Evolutionary conservation across 1,140 invertebrate species (phyloP).

Genomic region (Pseudomyrmex pallidus): DNA sequence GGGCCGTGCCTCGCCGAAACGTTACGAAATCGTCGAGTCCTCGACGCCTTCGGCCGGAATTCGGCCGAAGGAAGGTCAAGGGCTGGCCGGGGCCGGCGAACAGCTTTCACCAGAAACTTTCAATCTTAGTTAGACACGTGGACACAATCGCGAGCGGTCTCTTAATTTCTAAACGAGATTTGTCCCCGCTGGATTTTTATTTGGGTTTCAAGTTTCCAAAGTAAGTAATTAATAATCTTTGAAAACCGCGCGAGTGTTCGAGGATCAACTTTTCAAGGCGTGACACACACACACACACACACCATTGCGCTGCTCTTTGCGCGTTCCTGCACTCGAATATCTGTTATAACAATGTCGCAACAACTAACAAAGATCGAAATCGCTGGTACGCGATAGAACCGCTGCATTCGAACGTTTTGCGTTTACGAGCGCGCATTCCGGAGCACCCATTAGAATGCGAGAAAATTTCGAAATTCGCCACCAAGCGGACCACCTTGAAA

Average conservation of each 20-base stretch:
- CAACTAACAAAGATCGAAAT: not conserved
- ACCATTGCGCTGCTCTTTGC: not conserved
- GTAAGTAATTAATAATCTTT: too few species aligned
- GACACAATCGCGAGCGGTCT: not conserved
- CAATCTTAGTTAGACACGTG: slow-evolving; percentile 21
- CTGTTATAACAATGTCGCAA: not conserved
- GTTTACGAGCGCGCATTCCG: slow-evolving; percentile 16
- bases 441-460: slow-evolving; percentile 18
- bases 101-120: slow-evolving; percentile 76
- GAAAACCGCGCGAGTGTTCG: too few species aligned
- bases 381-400: slow-evolving; percentile 16
- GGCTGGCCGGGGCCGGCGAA: slow-evolving; percentile 68
- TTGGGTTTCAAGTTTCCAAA: not conserved
- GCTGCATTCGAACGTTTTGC: slow-evolving; percentile 21
- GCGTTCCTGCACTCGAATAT: not conserved
- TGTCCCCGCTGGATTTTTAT: not conserved
- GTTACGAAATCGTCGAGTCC: slow-evolving; percentile 75
- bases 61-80: slow-evolving; percentile 83
- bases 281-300: too few species aligned
- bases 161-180: slow-evolving; percentile 3
- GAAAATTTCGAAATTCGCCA: slow-evolving; percentile 35
- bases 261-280: too few species aligned
- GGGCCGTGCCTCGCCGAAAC: slow-evolving; percentile 54
- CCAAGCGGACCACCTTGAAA: slow-evolving; percentile 28
- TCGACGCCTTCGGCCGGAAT: slow-evolving; percentile 77